Base-by-base conservation (phyloP, 2,888 invertebrate genomes). In the Cinara cedri region DNA sequence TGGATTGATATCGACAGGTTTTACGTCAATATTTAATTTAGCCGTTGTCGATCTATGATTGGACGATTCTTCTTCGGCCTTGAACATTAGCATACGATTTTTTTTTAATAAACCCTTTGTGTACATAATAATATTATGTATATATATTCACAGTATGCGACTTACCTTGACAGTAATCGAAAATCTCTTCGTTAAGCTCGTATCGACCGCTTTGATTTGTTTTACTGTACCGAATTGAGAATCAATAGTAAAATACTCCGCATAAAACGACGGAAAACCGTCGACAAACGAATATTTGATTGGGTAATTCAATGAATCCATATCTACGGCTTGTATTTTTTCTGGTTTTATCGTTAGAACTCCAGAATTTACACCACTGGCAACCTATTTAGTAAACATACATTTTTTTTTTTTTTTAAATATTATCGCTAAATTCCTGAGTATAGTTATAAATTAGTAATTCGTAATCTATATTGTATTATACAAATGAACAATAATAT, bases 251-350 rank as follows among this genome's bases (percentile, higher is more conserved):
- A 96, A 96, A 86, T 92, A 95, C 14, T 92, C 92, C 0, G 88
- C 87, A 87, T 92, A 96, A 81, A 90, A 90, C 11, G 90, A 88
- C 0, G 95, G 96, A 82, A 89, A 90, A 0, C 95, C 96, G 82
- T 91, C 92, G 16, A 92, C 89, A 84, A 96, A 94, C 80, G 90
- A 91, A 85, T 95, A 96, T 74, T 89, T 89, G 82, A 96, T 94
- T 0, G 92, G 91, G 0, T 94, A 90, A 84, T 94, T 93, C 63
- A 96, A 89, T 0, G 95, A 94, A 84, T 96, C 96, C 90, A 94
- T 92, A 86, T 96, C 96, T 0, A 94, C 91, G 0, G 96, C 96
- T 86, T 94, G 93, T 82, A 96, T 94, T 85, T 94, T 92, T 85
- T 95, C 95, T 0, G 96, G 96, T 49, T 91, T 90, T 24, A 96